Conservation (phyloP, 2,797 vertebrate species). For the Crocidura indochinensis region DNA sequence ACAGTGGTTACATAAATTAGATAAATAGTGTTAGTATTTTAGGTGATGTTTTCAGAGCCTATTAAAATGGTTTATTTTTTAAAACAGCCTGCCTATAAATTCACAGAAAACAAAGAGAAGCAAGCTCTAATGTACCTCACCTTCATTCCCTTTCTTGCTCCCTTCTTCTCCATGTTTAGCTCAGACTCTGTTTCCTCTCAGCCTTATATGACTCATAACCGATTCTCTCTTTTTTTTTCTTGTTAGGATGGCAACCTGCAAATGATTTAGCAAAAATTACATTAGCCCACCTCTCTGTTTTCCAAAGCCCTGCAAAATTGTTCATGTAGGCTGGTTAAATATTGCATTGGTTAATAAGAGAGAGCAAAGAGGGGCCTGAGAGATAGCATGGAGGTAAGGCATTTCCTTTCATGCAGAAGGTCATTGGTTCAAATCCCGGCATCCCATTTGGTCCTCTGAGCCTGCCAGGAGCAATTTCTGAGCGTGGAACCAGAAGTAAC, state of each 20-base stretch:
- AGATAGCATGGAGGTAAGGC: no score
- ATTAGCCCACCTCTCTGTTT: conserved; percentile 40
- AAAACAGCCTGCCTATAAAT: conserved; percentile 46
- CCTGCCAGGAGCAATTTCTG: no score
- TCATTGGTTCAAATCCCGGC: no score
- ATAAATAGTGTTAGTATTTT: background rate
- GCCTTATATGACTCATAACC: conserved; percentile 49
- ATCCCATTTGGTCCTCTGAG: no score
- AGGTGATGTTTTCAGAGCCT: background rate
- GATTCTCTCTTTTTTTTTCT: conserved; percentile 3
- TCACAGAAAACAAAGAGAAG: conserved; percentile 23
- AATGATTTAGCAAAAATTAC: conserved; percentile 40
- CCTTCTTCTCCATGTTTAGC: background rate
- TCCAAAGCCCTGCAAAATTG: conserved; percentile 53
- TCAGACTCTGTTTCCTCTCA: conserved; percentile 42
- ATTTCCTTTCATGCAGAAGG: no score
- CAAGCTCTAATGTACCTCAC: conserved; percentile 16
- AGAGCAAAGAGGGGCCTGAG: no score
- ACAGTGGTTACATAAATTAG: conserved; percentile 65
- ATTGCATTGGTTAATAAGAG: background rate
- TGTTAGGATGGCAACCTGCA: conserved; percentile 45
- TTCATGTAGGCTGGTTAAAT: conserved; percentile 50
- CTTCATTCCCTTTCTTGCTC: conserved; percentile 43
- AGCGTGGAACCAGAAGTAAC: no score
- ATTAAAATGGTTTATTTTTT: conserved; percentile 28